These are phyloP conservation scores for Chanos chanos DNA, from an alignment of 2,797 vertebrate genomes.

Conservation along the genomic window DNA sequence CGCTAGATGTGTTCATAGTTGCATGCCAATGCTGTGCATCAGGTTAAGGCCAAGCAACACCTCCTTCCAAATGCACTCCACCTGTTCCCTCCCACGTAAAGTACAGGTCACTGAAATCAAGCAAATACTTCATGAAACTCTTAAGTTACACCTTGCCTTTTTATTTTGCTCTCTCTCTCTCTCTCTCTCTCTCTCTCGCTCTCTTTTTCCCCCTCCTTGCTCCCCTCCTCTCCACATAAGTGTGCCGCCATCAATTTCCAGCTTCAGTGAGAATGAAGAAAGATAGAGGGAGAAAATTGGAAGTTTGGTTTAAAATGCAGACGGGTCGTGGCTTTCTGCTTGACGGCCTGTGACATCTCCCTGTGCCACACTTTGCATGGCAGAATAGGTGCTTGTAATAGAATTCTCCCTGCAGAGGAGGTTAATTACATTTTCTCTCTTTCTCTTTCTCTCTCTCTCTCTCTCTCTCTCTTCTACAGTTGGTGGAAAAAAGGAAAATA, in stretches of 20 bases:
- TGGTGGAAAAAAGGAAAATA: constrained; percentile 59
- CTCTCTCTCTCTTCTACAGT: constrained; percentile 33
- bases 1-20: constrained; percentile 40
- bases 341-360: constrained; percentile 90
- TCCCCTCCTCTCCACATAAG: constrained; percentile 55
- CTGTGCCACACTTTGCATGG: constrained; percentile 88
- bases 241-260: constrained; percentile 83
- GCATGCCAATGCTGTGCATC: constrained; percentile 48
- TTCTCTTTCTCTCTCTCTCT: neutral
- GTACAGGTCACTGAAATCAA: constrained; percentile 61
- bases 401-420: constrained; percentile 86
- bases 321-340: constrained; percentile 88
- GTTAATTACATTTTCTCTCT: constrained; percentile 86
- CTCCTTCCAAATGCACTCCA: neutral
- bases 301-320: constrained; percentile 91
- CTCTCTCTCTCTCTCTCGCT: no score
- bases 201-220: no score
- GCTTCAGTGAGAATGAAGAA: constrained; percentile 79
- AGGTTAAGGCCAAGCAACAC: no score
- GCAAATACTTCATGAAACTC: constrained; percentile 65
- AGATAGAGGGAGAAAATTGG: constrained; percentile 67
- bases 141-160: constrained; percentile 64
- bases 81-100: constrained; percentile 14
- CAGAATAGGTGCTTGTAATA: constrained; percentile 90
- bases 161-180: constrained; percentile 32